These are phyloP conservation scores for Carpatolechia fugitivella DNA, from an alignment of 2,888 invertebrate species.

Conservation along the genomic window DNA sequence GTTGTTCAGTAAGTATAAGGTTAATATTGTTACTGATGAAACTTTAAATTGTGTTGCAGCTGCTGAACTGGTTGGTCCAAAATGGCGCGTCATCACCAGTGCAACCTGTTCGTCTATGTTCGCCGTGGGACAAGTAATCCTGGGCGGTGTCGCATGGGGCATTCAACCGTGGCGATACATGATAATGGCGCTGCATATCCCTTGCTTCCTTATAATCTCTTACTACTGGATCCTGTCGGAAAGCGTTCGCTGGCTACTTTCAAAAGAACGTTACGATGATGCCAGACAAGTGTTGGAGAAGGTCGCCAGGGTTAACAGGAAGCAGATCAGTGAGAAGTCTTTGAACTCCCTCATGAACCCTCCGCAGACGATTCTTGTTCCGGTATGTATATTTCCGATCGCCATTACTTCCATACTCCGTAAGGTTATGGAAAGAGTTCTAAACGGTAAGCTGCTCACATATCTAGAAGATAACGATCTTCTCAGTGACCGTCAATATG, in stretches of 20 bases:
- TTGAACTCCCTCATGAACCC: slow-evolving; percentile 20
- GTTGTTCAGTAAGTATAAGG: too few species aligned
- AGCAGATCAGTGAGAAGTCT: slow-evolving; percentile 25
- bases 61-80: slow-evolving; percentile 84
- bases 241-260: slow-evolving; percentile 84
- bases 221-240: slow-evolving; percentile 82
- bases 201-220: slow-evolving; percentile 78
- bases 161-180: slow-evolving; percentile 81
- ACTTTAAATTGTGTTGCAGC: slow-evolving; percentile 49
- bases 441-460: too few species aligned
- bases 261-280: slow-evolving; percentile 78
- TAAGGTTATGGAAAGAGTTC: too few species aligned
- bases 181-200: slow-evolving; percentile 80
- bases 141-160: slow-evolving; percentile 81
- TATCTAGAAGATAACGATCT: too few species aligned
- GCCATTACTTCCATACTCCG: too few species aligned
- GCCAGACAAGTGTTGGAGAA: slow-evolving; percentile 76
- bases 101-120: slow-evolving; percentile 81
- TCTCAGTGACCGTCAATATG: too few species aligned
- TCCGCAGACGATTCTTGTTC: not conserved
- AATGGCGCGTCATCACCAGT: slow-evolving; percentile 81
- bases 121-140: slow-evolving; percentile 80
- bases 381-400: not conserved
- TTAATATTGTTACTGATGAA: not conserved
- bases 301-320: slow-evolving; percentile 60